These are phyloP conservation scores for Catocala fraxini DNA, from an alignment of 2,888 invertebrate genomes.

Conservation along the genomic window DNA sequence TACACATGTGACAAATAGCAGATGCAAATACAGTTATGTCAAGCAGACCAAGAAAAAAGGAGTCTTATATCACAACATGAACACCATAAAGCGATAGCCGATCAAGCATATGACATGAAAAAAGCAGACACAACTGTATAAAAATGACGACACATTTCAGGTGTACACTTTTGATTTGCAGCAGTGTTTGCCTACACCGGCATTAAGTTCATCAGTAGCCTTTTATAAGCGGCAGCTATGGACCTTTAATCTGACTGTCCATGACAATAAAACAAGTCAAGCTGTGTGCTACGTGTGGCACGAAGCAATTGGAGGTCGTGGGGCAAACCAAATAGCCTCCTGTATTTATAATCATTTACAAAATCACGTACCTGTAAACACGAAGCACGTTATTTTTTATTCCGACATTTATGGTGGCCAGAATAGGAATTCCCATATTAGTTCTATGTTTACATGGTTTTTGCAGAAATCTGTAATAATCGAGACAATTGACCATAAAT, in stretches of 20 bases:
- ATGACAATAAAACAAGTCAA: constrained; percentile 9
- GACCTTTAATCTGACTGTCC: constrained; percentile 32
- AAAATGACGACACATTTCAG: neutral
- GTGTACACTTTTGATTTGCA: constrained; percentile 10
- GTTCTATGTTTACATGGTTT: neutral
- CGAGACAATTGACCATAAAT: constrained; percentile 36
- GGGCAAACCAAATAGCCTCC: neutral
- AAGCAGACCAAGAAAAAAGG: neutral
- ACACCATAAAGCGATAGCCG: neutral
- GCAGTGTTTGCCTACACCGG: constrained; percentile 25
- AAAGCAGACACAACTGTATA: neutral
- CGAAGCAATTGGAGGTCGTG: neutral
- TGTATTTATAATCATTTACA: neutral
- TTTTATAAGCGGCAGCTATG: constrained; percentile 39
- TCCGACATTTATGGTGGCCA: neutral
- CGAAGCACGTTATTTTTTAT: neutral
- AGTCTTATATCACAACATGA: neutral
- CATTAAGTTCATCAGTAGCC: constrained; percentile 18
- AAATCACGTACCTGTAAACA: neutral
- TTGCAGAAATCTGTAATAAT: neutral
- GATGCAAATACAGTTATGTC: neutral
- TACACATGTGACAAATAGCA: neutral
- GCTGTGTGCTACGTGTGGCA: neutral
- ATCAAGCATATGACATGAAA: neutral
- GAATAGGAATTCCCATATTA: neutral